Evolutionary conservation across 2,113 vertebrate genomes (phyloP).

Genomic region (Pluvianellus socialis): DNA sequence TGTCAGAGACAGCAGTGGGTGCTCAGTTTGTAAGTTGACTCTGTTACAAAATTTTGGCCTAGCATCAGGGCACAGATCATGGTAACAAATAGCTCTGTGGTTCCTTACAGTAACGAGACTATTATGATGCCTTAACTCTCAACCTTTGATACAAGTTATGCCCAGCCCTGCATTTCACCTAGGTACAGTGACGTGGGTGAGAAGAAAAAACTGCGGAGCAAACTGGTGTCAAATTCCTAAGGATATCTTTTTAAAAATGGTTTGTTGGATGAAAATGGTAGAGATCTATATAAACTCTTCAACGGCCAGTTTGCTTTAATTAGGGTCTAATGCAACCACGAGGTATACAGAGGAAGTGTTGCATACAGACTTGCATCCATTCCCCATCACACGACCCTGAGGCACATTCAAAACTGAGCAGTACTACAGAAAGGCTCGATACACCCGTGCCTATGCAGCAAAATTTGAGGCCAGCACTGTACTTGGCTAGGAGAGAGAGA

Average conservation of each 20-base stretch:
- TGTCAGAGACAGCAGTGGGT: not conserved
- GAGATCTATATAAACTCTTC: not conserved
- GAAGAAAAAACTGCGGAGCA: not conserved
- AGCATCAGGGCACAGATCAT: not conserved
- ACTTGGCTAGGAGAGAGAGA: not conserved
- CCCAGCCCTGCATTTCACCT: not conserved
- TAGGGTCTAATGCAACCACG: not conserved
- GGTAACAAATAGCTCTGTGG: not conserved
- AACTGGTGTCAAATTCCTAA: not conserved
- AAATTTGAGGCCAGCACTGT: not conserved
- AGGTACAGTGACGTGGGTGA: not conserved
- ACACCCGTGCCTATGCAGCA: not conserved
- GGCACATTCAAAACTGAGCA: not conserved
- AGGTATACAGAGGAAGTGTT: not conserved
- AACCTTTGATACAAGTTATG: not conserved
- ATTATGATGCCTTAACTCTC: not conserved
- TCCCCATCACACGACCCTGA: not conserved
- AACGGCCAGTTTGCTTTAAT: not conserved
- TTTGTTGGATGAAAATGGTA: not conserved
- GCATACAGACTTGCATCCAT: not conserved
- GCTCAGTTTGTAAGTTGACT: fast-evolving
- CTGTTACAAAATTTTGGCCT: not conserved
- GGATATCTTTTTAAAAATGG: not conserved
- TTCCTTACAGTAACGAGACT: not conserved
- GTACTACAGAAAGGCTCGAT: not conserved